Conservation (phyloP, 2,113 vertebrate species). For the pig (Sus scrofa) region T2T-Sscrofa CM000817.6:108108001-108108500, state of each 20-base stretch:
- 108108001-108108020: background rate
- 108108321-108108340: background rate
- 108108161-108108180: background rate
- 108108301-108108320: background rate
- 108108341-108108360: background rate
- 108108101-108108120: background rate
- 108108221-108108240: background rate
- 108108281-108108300: background rate
- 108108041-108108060: slow-evolving; percentile 22
- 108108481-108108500: background rate
- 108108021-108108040: background rate
- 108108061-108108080: background rate
- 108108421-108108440: background rate
- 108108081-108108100: background rate
- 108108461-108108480: background rate
- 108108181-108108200: slow-evolving; percentile 14
- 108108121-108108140: background rate
- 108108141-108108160: background rate
- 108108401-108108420: background rate
- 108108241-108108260: background rate
- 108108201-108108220: background rate
- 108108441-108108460: background rate
- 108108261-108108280: background rate
- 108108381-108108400: background rate
- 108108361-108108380: background rate